Base-by-base conservation (phyloP, 2,888 invertebrate species). In the Salticus scenicus region DNA sequence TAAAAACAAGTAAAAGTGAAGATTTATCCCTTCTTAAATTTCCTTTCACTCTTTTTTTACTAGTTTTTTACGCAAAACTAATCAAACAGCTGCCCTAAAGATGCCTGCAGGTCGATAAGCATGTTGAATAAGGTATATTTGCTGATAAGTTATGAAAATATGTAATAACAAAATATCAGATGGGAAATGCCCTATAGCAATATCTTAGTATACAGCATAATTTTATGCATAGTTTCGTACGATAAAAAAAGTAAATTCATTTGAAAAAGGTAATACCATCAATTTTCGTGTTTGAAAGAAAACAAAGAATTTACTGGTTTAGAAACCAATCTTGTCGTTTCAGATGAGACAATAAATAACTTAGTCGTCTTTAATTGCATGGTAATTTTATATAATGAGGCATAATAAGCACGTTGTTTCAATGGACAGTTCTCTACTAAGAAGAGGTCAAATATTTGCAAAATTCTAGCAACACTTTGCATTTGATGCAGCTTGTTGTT, bases 371-470 rank as follows among this genome's bases (percentile, higher is more conserved):
- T 77, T 83, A 83, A 83, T 83, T 83, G 77, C 67, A 10, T 33
- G 33, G 51, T 72, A 83, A 76, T 83, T 76, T 71, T 30, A 66
- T 41, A 77, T 83, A 77, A 83, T 83, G 83, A 83, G 75, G 30
- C 66, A 28, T 83, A 83, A 83, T 83, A 77, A 83, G 72, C 70
- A 72, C 72, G 71, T 41, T 69, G 41, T n/a, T 64, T 37, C 66
- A 37, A 72, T 24, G 71, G 51, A 37, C 28, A 28, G 27, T 41
- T 42, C 74, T 41, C 57, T 30, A 37, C n/a, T 33, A 41, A 5
- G 69, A 66, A 81, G 69, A 74, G 74, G 74, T 81, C 74, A 81
- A 81, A 70, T 81, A 81, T 81, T 81, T 81, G 33, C 69, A 69
- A 81, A 81, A 81, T 69, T 74, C 74, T 81, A 74, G 69, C 42